phyloP scores from a whole-genome alignment of 1,140 invertebrate genomes.

The Bombus vancouverensis region DNA sequence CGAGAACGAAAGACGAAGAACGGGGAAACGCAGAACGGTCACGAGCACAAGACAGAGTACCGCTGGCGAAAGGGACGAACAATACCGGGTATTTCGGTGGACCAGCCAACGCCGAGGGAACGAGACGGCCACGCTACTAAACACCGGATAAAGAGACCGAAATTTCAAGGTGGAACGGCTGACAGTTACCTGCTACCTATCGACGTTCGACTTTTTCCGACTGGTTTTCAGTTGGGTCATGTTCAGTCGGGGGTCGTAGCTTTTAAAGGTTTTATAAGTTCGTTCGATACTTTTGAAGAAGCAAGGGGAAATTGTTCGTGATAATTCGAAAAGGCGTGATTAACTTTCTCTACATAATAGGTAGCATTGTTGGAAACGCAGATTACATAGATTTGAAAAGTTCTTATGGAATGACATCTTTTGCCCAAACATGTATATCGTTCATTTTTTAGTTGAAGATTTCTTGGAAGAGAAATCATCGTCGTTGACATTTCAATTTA shows the following conservation, averaged over 20 bases:
- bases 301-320: neutral
- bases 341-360: neutral
- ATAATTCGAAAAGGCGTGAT: neutral
- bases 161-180: slow-evolving; percentile 44
- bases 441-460: neutral
- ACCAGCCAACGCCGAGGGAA: neutral
- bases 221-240: neutral
- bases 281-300: neutral
- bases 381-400: neutral
- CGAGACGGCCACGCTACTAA: slow-evolving; percentile 14
- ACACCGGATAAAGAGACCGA: slow-evolving; percentile 38
- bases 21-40: too few relatives aligned
- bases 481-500: neutral
- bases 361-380: too few relatives aligned
- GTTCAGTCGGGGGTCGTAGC: too few relatives aligned
- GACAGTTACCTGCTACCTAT: slow-evolving; percentile 23
- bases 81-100: slow-evolving; percentile 63
- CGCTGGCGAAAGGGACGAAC: slow-evolving; percentile 50
- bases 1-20: slow-evolving; percentile 18
- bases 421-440: neutral
- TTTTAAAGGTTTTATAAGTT: neutral
- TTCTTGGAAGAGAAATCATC: neutral
- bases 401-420: neutral
- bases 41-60: slow-evolving; percentile 5
- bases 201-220: slow-evolving; percentile 13